Conservation (phyloP, 2,113 vertebrate species). For the Pelusios castaneus region DNA sequence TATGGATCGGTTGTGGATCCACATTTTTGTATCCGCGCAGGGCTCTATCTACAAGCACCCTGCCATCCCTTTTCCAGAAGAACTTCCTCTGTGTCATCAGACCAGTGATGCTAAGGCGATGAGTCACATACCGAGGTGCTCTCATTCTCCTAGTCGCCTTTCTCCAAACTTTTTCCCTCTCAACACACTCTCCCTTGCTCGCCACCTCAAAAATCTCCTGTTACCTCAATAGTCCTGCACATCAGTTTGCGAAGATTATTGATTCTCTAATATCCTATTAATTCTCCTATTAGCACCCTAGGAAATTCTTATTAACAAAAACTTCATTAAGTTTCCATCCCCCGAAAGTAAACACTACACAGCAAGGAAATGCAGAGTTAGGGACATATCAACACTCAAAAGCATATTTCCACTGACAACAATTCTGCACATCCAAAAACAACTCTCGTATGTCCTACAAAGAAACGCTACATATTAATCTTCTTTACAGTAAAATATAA, state of each 20-base stretch:
- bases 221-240: not conserved
- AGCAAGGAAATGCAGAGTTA: not conserved
- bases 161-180: not conserved
- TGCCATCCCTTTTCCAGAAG: not conserved
- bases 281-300: not conserved
- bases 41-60: too few species aligned
- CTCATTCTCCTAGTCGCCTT: not conserved
- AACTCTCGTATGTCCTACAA: not conserved
- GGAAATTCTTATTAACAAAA: not conserved
- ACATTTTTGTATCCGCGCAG: too few species aligned
- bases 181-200: too few species aligned
- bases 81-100: not conserved
- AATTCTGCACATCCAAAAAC: not conserved
- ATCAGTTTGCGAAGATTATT: not conserved
- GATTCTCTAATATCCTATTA: fast-evolving
- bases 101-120: not conserved
- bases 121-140: not conserved
- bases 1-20: too few species aligned
- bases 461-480: too few species aligned
- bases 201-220: too few species aligned
- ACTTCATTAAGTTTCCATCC: not conserved
- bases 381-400: not conserved
- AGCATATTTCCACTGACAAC: not conserved
- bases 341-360: not conserved
- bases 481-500: too few species aligned